phyloP scores from a whole-genome alignment of 1,140 invertebrate genomes.

The Halesus radiatus region DNA sequence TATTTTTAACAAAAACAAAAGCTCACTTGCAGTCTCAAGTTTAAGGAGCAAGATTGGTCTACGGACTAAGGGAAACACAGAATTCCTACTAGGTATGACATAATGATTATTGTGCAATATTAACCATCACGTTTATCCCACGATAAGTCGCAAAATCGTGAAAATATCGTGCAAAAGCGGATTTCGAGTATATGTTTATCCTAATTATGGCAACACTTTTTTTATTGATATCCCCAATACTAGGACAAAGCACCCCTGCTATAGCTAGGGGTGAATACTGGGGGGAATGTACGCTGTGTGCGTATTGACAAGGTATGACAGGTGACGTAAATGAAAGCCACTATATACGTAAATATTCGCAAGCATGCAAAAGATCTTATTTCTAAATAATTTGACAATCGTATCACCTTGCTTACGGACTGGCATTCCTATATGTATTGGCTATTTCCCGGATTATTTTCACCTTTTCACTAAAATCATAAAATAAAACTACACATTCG shows the following conservation, averaged over 20 bases:
- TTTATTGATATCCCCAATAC: constrained; percentile 53
- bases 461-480: constrained; percentile 49
- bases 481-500: constrained; percentile 54
- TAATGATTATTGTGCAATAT: too few species aligned
- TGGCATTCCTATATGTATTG: constrained; percentile 66
- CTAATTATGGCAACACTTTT: constrained; percentile 54
- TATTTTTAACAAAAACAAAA: too few species aligned
- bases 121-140: too few species aligned
- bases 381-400: constrained; percentile 19
- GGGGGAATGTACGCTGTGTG: constrained; percentile 12
- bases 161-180: too few species aligned
- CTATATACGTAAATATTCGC: neutral
- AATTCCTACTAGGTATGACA: too few species aligned
- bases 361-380: neutral
- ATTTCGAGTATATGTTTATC: too few species aligned
- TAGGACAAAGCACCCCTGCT: constrained; percentile 37
- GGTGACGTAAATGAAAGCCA: constrained; percentile 43
- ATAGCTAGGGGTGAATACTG: neutral
- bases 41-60: too few species aligned
- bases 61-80: neutral
- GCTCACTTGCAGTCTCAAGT: too few species aligned
- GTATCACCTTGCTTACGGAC: constrained; percentile 70
- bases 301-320: constrained; percentile 47
- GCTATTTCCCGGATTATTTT: constrained; percentile 46
- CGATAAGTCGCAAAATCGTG: too few species aligned